Evolutionary conservation across 2,113 vertebrate species (phyloP), one percentile per base, ranked within the genome.

Genomic region (Psephotus haematonotus): DNA sequence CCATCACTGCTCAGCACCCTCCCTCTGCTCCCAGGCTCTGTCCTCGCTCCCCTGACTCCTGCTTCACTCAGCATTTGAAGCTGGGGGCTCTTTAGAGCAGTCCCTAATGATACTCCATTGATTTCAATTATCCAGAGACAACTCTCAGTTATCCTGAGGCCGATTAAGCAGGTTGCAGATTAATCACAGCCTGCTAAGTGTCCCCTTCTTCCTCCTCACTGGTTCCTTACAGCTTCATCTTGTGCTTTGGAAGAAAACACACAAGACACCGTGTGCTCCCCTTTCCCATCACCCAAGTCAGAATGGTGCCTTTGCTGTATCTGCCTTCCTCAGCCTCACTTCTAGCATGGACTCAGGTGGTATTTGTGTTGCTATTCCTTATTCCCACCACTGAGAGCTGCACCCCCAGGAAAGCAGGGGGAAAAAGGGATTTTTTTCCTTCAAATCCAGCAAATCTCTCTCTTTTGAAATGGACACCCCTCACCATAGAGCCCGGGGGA

Each of bases 51-150:
- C 72, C 78, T 27, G 90, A 0, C 88, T 53, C 71, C 57, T n/a
- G 65, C 93, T 57, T 31, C 0, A 4, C 89, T 90, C 93, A 64
- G 70, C 17, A 0, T 89, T 91, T 64, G 92, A 18, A 43, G 87
- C 60, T 0, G 13, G 83, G 49, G 46, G 87, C 87, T 94, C 79
- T 76, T 82, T 57, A 57, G 79, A 94, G 68, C 94, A 41, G 41
- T 6, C 88, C 4, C 88, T 95, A 83, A 94, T 86, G 96, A 83
- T 33, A 0, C 79, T 63, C 71, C 95, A 95, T 96, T 97, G 96
- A 96, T 97, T 95, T 97, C 92, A 95, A 92, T 96, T 95, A 96
- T 1, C 95, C 94, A 90, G 96, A 90, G 95, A 95, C 95, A 92
- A 86, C 86, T 92, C 95, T 86, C 86, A 37, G 86, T 81, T 95